These are phyloP conservation scores for Odontothrips loti DNA, from an alignment of 2,888 invertebrate species.

Conservation along the genomic window DNA sequence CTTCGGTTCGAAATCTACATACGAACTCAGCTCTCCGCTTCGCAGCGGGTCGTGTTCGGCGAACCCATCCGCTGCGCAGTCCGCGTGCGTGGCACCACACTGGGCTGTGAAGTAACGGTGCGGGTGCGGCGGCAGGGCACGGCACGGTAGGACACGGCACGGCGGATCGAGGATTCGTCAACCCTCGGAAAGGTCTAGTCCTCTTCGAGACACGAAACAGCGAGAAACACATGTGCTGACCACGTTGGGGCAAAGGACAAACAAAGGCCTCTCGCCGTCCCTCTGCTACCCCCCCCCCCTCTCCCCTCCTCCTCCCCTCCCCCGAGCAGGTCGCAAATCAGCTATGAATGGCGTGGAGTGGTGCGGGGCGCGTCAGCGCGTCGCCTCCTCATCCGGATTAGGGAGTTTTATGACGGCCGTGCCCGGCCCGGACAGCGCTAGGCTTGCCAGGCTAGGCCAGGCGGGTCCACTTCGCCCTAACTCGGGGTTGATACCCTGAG, in stretches of 20 bases:
- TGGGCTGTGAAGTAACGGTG: neutral
- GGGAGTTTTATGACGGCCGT: neutral
- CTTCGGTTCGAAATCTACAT: too few relatives aligned
- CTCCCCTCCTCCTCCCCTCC: neutral
- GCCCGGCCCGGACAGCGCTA: too few relatives aligned
- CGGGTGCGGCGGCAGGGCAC: too few relatives aligned
- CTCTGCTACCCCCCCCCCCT: neutral
- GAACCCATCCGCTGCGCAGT: neutral
- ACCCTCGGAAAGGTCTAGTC: too few relatives aligned
- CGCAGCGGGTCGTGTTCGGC: neutral
- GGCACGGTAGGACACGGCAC: too few relatives aligned
- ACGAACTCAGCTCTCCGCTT: too few relatives aligned
- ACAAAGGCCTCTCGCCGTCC: neutral
- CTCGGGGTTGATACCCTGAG: neutral
- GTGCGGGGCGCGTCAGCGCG: neutral
- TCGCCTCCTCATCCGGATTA: neutral
- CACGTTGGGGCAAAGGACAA: neutral
- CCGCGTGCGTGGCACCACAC: neutral
- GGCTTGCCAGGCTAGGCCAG: neutral
- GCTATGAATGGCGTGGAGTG: neutral
- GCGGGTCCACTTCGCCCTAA: too few relatives aligned
- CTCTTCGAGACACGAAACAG: too few relatives aligned
- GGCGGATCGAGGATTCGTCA: too few relatives aligned
- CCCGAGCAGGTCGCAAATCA: neutral
- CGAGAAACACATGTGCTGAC: neutral